Evolutionary conservation across 2,888 invertebrate genomes (phyloP).

Genomic region (Lasioglossum villosulum): DNA sequence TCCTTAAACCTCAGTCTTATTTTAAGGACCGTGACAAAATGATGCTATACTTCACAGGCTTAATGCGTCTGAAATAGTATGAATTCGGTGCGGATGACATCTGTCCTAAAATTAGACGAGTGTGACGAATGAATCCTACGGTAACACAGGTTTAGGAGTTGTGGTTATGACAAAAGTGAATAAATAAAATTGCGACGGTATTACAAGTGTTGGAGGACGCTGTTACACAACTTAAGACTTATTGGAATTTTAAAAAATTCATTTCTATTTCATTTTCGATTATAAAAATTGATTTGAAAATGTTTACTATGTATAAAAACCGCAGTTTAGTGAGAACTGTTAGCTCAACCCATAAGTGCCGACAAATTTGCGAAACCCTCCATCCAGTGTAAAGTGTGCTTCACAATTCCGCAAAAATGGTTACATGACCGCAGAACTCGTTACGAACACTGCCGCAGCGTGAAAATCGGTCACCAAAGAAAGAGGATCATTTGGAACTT

Average conservation of each 20-base stretch:
- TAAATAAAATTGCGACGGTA: background rate
- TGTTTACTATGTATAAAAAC: background rate
- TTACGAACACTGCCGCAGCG: slow-evolving; percentile 34
- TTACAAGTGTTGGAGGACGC: background rate
- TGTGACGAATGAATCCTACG: background rate
- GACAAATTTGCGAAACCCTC: background rate
- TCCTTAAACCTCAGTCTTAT: slow-evolving; percentile 1
- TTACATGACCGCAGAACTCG: slow-evolving; percentile 47
- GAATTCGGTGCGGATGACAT: background rate
- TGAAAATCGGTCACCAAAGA: slow-evolving; percentile 39
- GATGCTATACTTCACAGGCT: background rate
- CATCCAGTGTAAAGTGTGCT: slow-evolving; percentile 31
- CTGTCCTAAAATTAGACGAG: background rate
- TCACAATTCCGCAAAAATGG: slow-evolving; percentile 37
- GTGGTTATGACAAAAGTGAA: background rate
- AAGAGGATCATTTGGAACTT: slow-evolving; percentile 59
- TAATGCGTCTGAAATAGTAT: background rate
- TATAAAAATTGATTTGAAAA: background rate
- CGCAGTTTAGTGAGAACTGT: background rate
- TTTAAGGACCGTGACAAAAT: background rate
- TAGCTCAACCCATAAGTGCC: background rate
- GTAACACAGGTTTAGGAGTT: background rate
- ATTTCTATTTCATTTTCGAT: background rate
- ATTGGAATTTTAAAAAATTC: background rate
- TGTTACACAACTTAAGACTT: background rate